Evolutionary conservation across 2,113 vertebrate species (phyloP), one percentile per base, ranked within the genome.

Genomic region (Phalacrocorax aristotelis): DNA sequence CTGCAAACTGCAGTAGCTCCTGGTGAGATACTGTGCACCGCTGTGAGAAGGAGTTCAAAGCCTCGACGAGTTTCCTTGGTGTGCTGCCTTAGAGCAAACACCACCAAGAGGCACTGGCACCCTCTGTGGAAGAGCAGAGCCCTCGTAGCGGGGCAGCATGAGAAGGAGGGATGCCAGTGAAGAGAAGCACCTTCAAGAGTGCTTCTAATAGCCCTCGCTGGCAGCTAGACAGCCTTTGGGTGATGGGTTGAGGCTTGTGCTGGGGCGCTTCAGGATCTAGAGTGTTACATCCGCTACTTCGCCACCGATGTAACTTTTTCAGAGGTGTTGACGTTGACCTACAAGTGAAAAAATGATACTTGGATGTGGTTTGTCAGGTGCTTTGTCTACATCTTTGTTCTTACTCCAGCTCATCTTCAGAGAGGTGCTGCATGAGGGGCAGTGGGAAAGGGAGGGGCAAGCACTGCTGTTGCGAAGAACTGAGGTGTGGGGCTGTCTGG

Each of bases 51-150:
- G 18, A n/a, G 20, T 27, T 49, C 38, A 65, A 42, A 46, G 76
- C 26, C 57, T 82, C 2, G 0, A 1, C 0, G 1, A 4, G 0
- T 58, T 60, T 49, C 25, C 40, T 29, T 57, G 42, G 34, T 14
- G 55, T 32, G 34, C 61, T 80, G 76, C 34, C 51, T 54, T 22
- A 19, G 10, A 23, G 74, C 66, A 48, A 23, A 29, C 42, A 8
- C 19, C 9, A 8, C 2, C 19, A 38, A 36, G 22, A 12, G 42
- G 40, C 23, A 8, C 29, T 20, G 16, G n/a, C 76, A 14, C 44
- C 81, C 34, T 44, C 62, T 76, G 51, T 19, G 58, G 57, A 40
- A 36, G 30, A 66, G 70, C 82, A 71, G 40, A 61, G 40, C 22
- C 26, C 6, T 49, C 3, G 5, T 0, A 3, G 23, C 4, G 10